Evolutionary conservation across 2,797 vertebrate genomes (phyloP).

Genomic region (Microhierax caerulescens): DNA sequence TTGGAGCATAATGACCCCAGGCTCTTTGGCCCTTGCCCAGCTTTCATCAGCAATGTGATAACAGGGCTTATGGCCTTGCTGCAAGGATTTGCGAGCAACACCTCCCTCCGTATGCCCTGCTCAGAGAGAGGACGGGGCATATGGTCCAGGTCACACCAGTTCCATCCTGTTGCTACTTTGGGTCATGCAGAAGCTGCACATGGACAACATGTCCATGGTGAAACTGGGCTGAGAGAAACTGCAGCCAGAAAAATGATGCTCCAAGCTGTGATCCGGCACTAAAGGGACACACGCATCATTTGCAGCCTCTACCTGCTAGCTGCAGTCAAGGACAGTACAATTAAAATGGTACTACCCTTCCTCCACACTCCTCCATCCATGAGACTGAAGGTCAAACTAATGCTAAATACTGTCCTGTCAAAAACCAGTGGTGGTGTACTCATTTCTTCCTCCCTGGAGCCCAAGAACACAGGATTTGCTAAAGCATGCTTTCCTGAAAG

Average conservation of each 20-base stretch:
- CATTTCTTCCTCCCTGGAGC: neutral
- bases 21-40: neutral
- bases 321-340: neutral
- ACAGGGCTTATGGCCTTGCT: neutral
- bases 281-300: neutral
- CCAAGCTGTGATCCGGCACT: accelerated
- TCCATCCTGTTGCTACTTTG: neutral
- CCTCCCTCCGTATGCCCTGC: neutral
- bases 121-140: neutral
- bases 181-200: neutral
- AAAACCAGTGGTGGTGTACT: neutral
- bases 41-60: neutral
- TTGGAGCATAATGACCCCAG: neutral
- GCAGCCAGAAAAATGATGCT: neutral
- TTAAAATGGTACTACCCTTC: accelerated
- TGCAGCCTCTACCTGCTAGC: neutral
- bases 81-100: no score
- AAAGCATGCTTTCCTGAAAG: neutral
- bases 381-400: neutral
- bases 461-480: neutral
- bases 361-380: no score
- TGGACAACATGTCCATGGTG: accelerated
- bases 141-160: neutral
- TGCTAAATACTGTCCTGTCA: neutral
- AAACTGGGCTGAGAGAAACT: neutral